Evolutionary conservation across 2,888 invertebrate species (phyloP).

Genomic region (Trichopoda pennipes): DNA sequence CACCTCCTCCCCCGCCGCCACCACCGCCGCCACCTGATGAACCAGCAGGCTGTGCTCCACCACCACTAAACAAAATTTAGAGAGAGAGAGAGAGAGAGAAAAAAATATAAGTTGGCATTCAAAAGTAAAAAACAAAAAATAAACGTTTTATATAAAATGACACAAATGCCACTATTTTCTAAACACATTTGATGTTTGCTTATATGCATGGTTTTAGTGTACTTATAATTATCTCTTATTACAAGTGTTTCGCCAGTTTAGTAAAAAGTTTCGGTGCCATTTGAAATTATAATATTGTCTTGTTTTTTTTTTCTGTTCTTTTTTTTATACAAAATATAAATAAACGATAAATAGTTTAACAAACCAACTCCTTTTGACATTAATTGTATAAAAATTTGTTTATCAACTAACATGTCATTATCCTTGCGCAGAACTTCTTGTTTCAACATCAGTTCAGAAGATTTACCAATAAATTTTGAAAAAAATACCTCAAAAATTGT

Average conservation of each 20-base stretch:
- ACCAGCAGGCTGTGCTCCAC: conserved; percentile 79
- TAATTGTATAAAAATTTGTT: conserved; percentile 54
- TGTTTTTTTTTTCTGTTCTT: neutral
- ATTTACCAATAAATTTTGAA: conserved; percentile 37
- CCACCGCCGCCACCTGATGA: conserved; percentile 77
- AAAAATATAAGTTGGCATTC: neutral
- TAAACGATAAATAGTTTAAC: neutral
- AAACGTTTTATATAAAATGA: neutral
- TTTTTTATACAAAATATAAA: neutral
- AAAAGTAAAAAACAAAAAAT: neutral
- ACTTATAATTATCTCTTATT: neutral
- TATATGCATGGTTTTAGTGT: neutral
- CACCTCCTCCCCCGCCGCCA: conserved; percentile 75
- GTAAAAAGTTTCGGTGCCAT: conserved; percentile 22
- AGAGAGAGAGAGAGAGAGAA: too few species aligned
- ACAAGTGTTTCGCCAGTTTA: neutral
- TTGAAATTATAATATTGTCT: neutral
- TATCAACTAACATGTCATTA: conserved; percentile 31
- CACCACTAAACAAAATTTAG: conserved; percentile 77
- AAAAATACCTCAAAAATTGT: conserved; percentile 3
- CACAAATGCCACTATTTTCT: neutral
- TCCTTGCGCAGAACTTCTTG: conserved; percentile 45
- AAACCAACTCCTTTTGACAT: neutral
- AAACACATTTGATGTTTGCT: neutral
- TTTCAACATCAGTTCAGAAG: conserved; percentile 46